Percentiles rank a stretch among this genome's conserved stretches.
Evolutionary conservation across 1,140 invertebrate species (phyloP).

Genomic region (Protaetia brevitarsis): DNA sequence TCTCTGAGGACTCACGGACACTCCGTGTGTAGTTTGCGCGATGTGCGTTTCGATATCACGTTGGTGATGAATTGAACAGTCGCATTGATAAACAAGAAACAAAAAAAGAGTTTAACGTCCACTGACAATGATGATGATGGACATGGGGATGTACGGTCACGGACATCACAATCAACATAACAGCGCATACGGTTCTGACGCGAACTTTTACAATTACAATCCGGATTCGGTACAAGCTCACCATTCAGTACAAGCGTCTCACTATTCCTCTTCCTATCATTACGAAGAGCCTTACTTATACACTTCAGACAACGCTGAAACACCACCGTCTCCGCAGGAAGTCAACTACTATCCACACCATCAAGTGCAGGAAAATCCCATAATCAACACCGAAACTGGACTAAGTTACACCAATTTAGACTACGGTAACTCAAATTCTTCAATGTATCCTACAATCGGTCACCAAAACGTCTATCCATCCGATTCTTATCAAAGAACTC

Average conservation of each 20-base stretch:
- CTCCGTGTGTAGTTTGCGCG: not conserved
- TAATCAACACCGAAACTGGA: constrained; percentile 80
- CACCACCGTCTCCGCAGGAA: constrained; percentile 43
- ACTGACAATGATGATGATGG: constrained; percentile 64
- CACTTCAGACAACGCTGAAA: constrained; percentile 36
- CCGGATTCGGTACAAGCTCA: constrained; percentile 29
- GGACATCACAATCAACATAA: constrained; percentile 50
- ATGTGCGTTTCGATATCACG: not conserved
- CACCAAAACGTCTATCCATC: constrained; percentile 32
- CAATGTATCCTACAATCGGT: constrained; percentile 22
- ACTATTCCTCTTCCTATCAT: constrained; percentile 44
- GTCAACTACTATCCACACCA: constrained; percentile 44
- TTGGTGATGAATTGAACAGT: not conserved
- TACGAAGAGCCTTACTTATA: constrained; percentile 44
- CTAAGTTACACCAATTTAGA: constrained; percentile 89
- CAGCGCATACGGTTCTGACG: constrained; percentile 44
- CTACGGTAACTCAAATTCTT: constrained; percentile 58
- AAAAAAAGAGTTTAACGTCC: constrained; percentile 22
- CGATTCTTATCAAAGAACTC: constrained; percentile 33
- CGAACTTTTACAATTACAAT: constrained; percentile 52
- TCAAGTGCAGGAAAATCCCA: constrained; percentile 52
- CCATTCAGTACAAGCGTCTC: constrained; percentile 43
- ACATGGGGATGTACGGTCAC: constrained; percentile 68
- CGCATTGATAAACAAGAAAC: constrained; percentile 12
- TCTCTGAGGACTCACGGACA: constrained; percentile 16